Evolutionary conservation across 2,888 invertebrate genomes (phyloP), one percentile per base, ranked within the genome.

Genomic region (Euzophera pinguis): DNA sequence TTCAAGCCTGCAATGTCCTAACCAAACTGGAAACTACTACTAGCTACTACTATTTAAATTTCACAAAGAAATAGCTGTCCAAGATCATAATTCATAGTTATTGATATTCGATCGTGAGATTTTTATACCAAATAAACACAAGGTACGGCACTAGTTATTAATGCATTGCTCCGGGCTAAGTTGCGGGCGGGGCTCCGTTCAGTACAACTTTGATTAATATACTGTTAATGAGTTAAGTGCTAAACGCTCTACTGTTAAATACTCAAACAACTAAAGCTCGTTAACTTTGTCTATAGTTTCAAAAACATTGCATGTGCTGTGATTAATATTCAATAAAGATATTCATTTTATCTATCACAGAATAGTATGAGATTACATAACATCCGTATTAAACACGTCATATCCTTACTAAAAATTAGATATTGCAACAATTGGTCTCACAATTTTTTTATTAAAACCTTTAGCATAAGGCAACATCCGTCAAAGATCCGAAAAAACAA

Each of bases 181-280:
- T 54, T 50, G 50, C 62, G 76, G 73, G 60, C 51, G 56, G 52
- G 22, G 22, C 22, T 22, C 22, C 29, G 41, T 47, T 14, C 57
- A 52, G 48, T 56, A 65, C 65, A 55, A 61, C 63, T 42, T 60
- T 78, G 73, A 81, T 82, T 84, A 81, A 85, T 84, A 80, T 79
- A 80, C 81, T 78, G 77, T 81, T 85, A 83, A 82, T 84, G 78
- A 81, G 75, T 58, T 55, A 65, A 70, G 73, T 71, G 77, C 73
- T 78, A 78, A 79, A 70, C 69, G 68, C 58, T 66, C 58, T 61
- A 66, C 65, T 67, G 58, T 62, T 68, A 64, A 68, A 39, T 53
- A 37, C 55, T 67, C 68, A 64, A 61, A 27, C 22, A 22, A 2
- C 5, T 29, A 9, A 10, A 22, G 38, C 54, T 56, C 59, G 54